Percentiles rank a stretch among this genome's conserved stretches.
Conservation (phyloP, 2,113 vertebrate genomes). For the Cygnus atratus region DNA sequence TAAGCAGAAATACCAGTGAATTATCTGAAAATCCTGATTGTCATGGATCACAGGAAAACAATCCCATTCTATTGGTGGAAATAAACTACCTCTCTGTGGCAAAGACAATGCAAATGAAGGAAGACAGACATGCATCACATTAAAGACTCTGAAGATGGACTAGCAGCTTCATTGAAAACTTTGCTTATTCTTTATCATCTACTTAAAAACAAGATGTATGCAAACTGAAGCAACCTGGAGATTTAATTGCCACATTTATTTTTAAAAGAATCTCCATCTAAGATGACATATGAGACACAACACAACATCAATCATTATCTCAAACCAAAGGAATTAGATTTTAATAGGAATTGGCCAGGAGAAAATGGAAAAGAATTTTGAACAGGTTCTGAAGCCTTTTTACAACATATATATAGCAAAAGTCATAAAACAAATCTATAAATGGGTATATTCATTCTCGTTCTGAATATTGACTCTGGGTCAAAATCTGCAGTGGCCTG, state of each 20-base stretch:
- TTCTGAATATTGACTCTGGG: neutral
- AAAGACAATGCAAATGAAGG: neutral
- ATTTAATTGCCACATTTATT: slow-evolving; percentile 13
- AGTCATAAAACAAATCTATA: neutral
- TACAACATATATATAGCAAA: neutral
- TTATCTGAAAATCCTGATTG: neutral
- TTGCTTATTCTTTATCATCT: neutral
- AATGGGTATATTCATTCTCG: neutral
- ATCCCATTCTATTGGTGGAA: neutral
- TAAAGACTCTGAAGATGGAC: neutral
- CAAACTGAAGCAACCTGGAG: neutral
- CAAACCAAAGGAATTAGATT: neutral
- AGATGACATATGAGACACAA: neutral
- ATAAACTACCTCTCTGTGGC: neutral
- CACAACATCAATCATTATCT: neutral
- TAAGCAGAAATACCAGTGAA: neutral
- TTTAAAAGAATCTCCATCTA: slow-evolving; percentile 31
- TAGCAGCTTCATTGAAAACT: neutral
- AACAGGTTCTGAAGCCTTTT: neutral
- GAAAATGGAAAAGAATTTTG: neutral
- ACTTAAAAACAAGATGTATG: neutral
- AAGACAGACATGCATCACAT: neutral
- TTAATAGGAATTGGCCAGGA: neutral
- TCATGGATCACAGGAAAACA: neutral
- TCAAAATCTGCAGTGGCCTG: neutral